Evolutionary conservation across 2,113 vertebrate genomes (phyloP).

Genomic region (Strigops habroptila): DNA sequence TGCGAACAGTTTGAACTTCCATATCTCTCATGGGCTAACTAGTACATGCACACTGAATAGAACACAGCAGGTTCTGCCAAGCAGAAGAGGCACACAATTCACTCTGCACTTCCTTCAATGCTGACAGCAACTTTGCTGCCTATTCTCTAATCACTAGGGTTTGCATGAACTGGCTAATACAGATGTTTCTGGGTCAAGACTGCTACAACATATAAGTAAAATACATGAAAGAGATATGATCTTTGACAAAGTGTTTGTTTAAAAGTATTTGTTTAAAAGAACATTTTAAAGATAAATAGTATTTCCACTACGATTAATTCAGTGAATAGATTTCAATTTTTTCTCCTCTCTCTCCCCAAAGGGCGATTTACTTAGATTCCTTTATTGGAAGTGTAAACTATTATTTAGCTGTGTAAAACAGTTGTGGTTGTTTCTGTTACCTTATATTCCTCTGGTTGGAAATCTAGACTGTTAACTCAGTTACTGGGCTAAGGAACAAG

Average conservation of each 20-base stretch:
- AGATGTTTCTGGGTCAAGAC: not conserved
- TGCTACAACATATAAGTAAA: not conserved
- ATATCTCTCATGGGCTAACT: not conserved
- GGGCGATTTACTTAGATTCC: not conserved
- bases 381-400: not conserved
- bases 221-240: not conserved
- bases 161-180: not conserved
- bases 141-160: not conserved
- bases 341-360: not conserved
- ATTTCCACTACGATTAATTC: not conserved
- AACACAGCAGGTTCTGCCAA: not conserved
- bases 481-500: not conserved
- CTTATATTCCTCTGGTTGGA: not conserved
- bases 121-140: not conserved
- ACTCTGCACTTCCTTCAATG: not conserved
- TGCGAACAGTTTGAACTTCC: not conserved
- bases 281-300: not conserved
- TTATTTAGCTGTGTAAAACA: not conserved
- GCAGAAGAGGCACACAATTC: not conserved
- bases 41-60: accelerated
- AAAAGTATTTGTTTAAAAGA: not conserved
- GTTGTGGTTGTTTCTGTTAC: not conserved
- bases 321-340: not conserved
- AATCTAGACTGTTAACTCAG: not conserved
- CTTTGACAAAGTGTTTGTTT: not conserved